Conservation (phyloP, 2,113 vertebrate genomes). For the Pelusios castaneus region DNA sequence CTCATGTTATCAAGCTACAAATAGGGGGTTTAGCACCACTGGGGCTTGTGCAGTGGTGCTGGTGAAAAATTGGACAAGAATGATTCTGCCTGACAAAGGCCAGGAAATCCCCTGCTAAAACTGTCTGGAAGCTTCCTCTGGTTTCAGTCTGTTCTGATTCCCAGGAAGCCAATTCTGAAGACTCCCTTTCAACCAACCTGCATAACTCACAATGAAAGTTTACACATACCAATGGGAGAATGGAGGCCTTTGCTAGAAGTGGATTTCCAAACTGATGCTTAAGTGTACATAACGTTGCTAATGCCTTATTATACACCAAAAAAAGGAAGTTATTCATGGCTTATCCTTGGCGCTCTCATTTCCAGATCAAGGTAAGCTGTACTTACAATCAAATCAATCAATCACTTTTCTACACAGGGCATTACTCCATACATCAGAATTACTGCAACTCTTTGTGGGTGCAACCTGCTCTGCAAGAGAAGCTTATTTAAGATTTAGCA, state of each 20-base stretch:
- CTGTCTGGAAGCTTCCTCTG: not conserved
- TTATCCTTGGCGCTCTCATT: not conserved
- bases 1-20: not conserved
- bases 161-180: not conserved
- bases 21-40: not conserved
- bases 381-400: not conserved
- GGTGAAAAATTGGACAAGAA: not conserved
- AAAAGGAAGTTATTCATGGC: not conserved
- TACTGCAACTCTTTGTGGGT: not conserved
- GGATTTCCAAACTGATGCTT: not conserved
- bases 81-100: not conserved
- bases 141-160: not conserved
- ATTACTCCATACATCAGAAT: not conserved
- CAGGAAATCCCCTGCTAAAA: not conserved
- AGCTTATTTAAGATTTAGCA: not conserved
- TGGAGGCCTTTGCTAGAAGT: not conserved
- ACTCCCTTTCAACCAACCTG: not conserved
- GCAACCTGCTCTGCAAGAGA: not conserved
- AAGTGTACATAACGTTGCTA: not conserved
- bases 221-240: not conserved
- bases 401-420: not conserved
- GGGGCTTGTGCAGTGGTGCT: not conserved
- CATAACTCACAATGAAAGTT: not conserved
- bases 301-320: not conserved
- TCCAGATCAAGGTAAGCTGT: not conserved